Base-by-base conservation (phyloP, 2,113 vertebrate species). In the Ceratotherium simum region DNA sequence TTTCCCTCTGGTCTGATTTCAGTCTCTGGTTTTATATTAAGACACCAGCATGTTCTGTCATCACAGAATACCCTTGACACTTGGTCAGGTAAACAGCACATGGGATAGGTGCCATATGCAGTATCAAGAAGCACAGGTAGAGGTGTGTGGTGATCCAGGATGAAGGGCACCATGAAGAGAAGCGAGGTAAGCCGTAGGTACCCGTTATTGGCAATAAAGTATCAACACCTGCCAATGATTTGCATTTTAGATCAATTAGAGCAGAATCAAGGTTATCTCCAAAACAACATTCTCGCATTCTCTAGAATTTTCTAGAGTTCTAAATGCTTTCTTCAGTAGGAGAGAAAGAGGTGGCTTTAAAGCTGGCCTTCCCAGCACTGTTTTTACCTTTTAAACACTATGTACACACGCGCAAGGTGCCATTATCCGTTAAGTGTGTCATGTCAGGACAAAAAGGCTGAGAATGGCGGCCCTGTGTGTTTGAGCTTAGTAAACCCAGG, bases 321-420 rank as follows among this genome's bases (percentile, higher is more conserved):
- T 58, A 72, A 70, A 33, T 70, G 46, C 18, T 81, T 93, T 81
- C 60, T n/a, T 89, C 21, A 25, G 54, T 5, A 33, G 67, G 11
- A 94, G 7, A 62, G 56, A 76, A 64, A n/a, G 48, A 7, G 2
- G 3, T 48, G 29, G 31, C 60, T 70, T 76, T 69, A 33, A 7
- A n/a, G 11, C 21, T 14, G 17, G 33, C 21, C 60, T 17, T 90
- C 65, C 21, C 21, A 48, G 48, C 13, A 21, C 39, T 56, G 5
- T 10, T 60, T 18, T 88, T 42, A 54, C 13, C 46, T 88, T 67
- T 18, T 29, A 67, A 73, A 60, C 31, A 20, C 70, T 31, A 6
- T 2, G 8, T 12, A 16, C 16, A 8, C 10, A 16, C 1, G 0
- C 58, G 18, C 1, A 0, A 82, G 23, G 5, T 20, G 7, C 13